Evolutionary conservation across 1,140 invertebrate genomes (phyloP).

Genomic region (Mactra quadrangularis): DNA sequence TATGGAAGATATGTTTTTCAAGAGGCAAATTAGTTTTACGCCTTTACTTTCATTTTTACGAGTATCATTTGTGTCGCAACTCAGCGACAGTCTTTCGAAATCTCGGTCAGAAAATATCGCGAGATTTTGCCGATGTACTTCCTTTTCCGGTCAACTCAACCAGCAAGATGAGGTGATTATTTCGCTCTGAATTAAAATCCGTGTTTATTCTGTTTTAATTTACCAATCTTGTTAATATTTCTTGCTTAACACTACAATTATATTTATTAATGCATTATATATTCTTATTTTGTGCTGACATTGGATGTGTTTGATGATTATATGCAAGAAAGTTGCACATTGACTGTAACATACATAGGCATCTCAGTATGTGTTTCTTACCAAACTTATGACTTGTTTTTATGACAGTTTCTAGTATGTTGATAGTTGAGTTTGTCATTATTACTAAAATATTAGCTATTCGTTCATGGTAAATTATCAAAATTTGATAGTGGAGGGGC

Average conservation of each 20-base stretch:
- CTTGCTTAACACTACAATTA: neutral
- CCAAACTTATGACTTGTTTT: too few relatives aligned
- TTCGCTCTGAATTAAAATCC: neutral
- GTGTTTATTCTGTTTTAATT: neutral
- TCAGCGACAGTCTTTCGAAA: slow-evolving; percentile 16
- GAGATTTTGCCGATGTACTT: slow-evolving; percentile 50
- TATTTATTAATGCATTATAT: too few relatives aligned
- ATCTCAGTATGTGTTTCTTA: too few relatives aligned
- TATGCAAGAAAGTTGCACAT: too few relatives aligned
- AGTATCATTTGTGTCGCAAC: neutral
- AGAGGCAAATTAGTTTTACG: neutral
- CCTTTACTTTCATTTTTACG: slow-evolving; percentile 32
- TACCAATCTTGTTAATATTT: neutral
- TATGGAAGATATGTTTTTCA: neutral
- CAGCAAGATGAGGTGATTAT: slow-evolving; percentile 16
- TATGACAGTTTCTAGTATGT: too few relatives aligned
- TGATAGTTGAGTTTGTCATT: too few relatives aligned
- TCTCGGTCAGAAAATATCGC: slow-evolving; percentile 7
- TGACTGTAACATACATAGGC: too few relatives aligned
- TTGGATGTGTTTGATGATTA: too few relatives aligned
- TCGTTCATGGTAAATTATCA: too few relatives aligned
- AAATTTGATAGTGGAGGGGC: too few relatives aligned
- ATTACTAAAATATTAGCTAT: too few relatives aligned
- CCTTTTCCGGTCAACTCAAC: slow-evolving; percentile 60
- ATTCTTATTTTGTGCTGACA: too few relatives aligned